Evolutionary conservation across 2,888 invertebrate species (phyloP).

Genomic region (Yponomeuta cagnagella): DNA sequence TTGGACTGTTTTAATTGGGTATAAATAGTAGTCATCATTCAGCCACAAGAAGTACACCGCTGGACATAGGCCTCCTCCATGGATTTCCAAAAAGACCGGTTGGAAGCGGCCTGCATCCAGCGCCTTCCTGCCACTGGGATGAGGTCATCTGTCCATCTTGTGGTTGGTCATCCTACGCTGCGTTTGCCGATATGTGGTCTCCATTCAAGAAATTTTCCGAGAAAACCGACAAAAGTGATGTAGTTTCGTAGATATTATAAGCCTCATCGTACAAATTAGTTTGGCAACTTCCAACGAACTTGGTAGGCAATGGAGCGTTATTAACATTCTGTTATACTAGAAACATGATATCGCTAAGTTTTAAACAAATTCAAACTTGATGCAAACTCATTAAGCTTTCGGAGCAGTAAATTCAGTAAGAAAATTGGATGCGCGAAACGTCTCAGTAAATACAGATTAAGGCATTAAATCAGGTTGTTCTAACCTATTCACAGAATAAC

Average conservation of each 20-base stretch:
- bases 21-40: too few relatives aligned
- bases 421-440: slow-evolving; percentile 54
- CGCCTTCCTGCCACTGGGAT: too few relatives aligned
- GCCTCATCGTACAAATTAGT: background rate
- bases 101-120: too few relatives aligned
- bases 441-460: slow-evolving; percentile 68
- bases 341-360: slow-evolving; percentile 11
- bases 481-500: slow-evolving; percentile 33
- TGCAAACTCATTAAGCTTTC: slow-evolving; percentile 53
- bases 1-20: background rate
- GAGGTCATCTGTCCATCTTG: too few relatives aligned
- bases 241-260: background rate
- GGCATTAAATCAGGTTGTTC: slow-evolving; percentile 66
- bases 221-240: too few relatives aligned
- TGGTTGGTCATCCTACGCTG: too few relatives aligned
- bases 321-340: slow-evolving; percentile 1
- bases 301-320: slow-evolving; percentile 2
- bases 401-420: slow-evolving; percentile 57
- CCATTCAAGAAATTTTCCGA: too few relatives aligned
- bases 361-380: slow-evolving; percentile 32
- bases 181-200: too few relatives aligned
- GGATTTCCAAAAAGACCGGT: too few relatives aligned
- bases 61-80: too few relatives aligned
- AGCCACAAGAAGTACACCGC: too few relatives aligned
- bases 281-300: background rate